These are phyloP conservation scores for Centropus unirufus DNA, from an alignment of 2,113 vertebrate genomes.

Conservation along the genomic window DNA sequence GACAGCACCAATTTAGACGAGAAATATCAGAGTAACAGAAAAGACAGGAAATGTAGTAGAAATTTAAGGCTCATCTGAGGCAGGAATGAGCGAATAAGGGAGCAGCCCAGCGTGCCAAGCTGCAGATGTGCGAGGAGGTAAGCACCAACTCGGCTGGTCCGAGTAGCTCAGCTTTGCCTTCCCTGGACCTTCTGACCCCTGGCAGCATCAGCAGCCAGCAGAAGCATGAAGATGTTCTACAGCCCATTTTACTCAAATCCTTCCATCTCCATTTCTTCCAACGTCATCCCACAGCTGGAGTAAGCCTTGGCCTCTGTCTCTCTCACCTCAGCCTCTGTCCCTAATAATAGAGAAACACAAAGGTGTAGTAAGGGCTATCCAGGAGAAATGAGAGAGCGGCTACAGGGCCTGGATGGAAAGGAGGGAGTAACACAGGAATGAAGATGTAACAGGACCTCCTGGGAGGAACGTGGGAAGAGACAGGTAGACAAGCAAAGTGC, in stretches of 20 bases:
- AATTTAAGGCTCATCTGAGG: neutral
- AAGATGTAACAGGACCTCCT: neutral
- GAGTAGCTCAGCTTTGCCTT: neutral
- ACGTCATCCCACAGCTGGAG: neutral
- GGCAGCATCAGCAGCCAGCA: neutral
- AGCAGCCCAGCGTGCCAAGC: neutral
- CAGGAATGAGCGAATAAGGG: neutral
- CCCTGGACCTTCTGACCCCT: neutral
- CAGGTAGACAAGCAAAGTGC: neutral
- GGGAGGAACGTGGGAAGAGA: neutral
- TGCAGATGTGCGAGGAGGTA: neutral
- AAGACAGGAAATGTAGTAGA: neutral
- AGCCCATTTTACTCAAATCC: neutral
- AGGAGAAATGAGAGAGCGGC: neutral
- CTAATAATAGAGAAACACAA: neutral
- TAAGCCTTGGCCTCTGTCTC: neutral
- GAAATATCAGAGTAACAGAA: neutral
- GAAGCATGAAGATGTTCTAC: neutral
- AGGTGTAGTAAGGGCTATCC: neutral
- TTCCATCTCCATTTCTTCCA: neutral
- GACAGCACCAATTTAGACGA: neutral
- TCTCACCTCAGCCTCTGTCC: neutral
- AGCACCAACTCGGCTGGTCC: accelerated
- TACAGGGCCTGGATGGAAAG: neutral
- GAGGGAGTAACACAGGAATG: neutral